Percentiles rank a stretch among this genome's conserved stretches.
These are phyloP conservation scores for Rutpela maculata DNA, from an alignment of 2,888 invertebrate species.

Conservation along the genomic window DNA sequence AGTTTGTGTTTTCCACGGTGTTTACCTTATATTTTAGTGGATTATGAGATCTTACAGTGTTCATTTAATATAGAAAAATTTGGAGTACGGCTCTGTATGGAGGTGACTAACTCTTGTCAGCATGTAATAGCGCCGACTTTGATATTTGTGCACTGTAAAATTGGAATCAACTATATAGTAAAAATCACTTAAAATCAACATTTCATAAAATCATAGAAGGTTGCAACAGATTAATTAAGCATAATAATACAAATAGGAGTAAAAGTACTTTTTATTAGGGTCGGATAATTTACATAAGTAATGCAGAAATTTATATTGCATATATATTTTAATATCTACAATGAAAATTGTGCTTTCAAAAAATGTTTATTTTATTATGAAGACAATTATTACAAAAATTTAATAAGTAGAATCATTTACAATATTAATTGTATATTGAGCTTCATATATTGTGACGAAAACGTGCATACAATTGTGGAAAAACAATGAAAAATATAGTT, in stretches of 20 bases:
- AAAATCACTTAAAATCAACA: no score
- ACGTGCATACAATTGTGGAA: slow-evolving; percentile 42
- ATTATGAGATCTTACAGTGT: no score
- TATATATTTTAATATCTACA: slow-evolving; percentile 52
- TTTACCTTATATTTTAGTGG: no score
- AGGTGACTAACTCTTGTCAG: no score
- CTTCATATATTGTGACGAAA: slow-evolving; percentile 54
- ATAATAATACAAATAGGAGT: slow-evolving; percentile 29
- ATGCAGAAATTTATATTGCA: slow-evolving; percentile 50
- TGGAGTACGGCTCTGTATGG: no score
- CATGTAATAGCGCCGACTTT: no score
- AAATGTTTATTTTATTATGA: slow-evolving; percentile 35
- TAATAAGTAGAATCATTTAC: slow-evolving; percentile 45
- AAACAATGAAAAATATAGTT: slow-evolving; percentile 44
- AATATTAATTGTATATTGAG: slow-evolving; percentile 55
- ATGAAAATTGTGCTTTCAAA: slow-evolving; percentile 53
- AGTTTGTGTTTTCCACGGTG: no score
- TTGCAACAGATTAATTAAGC: neutral
- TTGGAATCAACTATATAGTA: no score
- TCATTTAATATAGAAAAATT: no score
- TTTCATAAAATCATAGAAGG: no score
- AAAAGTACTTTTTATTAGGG: slow-evolving; percentile 37
- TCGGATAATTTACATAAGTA: slow-evolving; percentile 37
- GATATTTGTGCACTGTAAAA: no score
- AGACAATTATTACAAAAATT: slow-evolving; percentile 47